Base-by-base conservation (phyloP, 2,113 vertebrate genomes). In the Dendrocopos noguchii region DNA sequence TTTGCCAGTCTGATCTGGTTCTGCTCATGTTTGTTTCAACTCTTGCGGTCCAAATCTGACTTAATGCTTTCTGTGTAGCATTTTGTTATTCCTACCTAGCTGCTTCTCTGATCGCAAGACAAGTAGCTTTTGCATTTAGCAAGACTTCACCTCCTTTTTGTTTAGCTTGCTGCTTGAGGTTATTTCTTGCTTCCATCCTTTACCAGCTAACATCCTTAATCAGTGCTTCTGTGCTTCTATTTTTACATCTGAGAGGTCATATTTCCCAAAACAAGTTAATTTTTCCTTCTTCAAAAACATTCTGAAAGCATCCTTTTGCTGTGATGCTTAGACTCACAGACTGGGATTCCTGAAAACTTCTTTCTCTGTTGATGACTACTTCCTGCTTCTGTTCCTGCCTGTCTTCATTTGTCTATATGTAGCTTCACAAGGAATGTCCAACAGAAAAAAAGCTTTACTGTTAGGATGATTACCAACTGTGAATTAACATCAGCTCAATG, bases 1-100 rank as follows among this genome's bases (percentile, higher is more conserved):
- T 56, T 22, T 55, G 25, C 24, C 21, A 2, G 0, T 50, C 46
- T 78, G 12, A 42, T 53, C 15, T 64, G 14, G 15, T 22, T 27
- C 36, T 56, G 28, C 57, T 29, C 5, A 0, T 28, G 3, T 87
- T 82, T 34, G 5, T 67, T 72, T n/a, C 8, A 20, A 9, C 13
- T 44, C 27, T 29, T 81, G 28, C 47, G 73, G 10, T 85, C 12
- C 11, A 14, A 14, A 34, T 25, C 59, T 57, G 63, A n/a, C 12
- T 27, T 57, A 14, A 0, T 60, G 19, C 17, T n/a, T 88, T 68
- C 15, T 39, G 75, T 53, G 6, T 68, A 9, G 74, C 1, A 0
- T 64, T 21, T 65, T 39, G 0, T 5, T 36, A 1, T 65, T 80
- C 3, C 2, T 44, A 17, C 11, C 19, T 34, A 13, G 19, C 36